A percentile compares a stretch with the other conserved stretches of the same genome.
Evolutionary conservation across 1,140 invertebrate species (phyloP).

Genomic region (Cherax destructor): DNA sequence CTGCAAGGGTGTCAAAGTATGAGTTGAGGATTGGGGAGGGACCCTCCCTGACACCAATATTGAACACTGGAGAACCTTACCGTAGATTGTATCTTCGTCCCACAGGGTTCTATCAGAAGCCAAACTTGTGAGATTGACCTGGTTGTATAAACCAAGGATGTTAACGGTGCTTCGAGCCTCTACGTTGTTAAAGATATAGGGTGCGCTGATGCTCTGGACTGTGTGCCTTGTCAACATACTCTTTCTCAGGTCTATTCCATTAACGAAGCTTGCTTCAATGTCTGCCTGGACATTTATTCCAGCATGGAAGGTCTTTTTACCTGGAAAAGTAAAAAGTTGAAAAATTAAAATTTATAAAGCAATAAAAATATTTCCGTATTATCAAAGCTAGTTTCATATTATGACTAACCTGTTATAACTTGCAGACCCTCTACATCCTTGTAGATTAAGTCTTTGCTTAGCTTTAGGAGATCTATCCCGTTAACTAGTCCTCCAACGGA

Average conservation of each 20-base stretch:
- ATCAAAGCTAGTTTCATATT: too few relatives aligned
- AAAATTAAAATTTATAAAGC: too few relatives aligned
- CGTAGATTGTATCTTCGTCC: not conserved
- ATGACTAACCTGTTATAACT: conserved; percentile 33
- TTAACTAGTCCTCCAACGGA: conserved; percentile 24
- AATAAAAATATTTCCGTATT: too few relatives aligned
- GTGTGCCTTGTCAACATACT: conserved; percentile 38
- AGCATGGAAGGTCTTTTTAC: conserved; percentile 20
- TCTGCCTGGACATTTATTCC: conserved; percentile 13
- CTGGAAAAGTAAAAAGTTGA: conserved; percentile 11
- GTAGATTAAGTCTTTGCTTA: not conserved
- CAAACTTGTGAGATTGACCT: conserved; percentile 15
- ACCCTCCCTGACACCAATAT: too few relatives aligned
- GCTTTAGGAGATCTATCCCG: not conserved
- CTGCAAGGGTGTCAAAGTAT: too few relatives aligned
- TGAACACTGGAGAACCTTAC: not conserved
- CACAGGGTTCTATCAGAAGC: not conserved
- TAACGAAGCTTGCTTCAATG: conserved; percentile 13
- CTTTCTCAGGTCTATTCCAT: conserved; percentile 22
- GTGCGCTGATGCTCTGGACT: conserved; percentile 26
- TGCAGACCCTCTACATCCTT: not conserved
- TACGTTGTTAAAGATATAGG: conserved; percentile 27
- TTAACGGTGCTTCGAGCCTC: conserved; percentile 4
- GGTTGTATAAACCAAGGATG: conserved; percentile 21
- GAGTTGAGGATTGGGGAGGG: too few relatives aligned